Base-by-base conservation (phyloP, 2,113 vertebrate genomes). In the Otocyon megalotis region DNA sequence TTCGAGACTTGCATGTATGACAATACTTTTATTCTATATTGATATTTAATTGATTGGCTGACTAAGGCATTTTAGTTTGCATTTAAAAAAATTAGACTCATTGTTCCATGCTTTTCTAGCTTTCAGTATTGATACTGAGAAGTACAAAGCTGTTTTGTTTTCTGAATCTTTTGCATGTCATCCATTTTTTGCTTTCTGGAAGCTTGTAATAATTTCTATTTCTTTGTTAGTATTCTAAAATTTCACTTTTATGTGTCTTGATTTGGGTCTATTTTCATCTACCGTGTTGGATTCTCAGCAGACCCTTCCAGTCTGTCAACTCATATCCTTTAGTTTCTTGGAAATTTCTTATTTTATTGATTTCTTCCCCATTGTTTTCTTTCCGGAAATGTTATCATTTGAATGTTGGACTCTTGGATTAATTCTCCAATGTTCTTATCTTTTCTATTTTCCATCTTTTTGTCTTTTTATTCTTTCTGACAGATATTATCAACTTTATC, bases 351-450 rank as follows among this genome's bases (percentile, higher is more conserved):
- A 72, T 67, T 90, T 92, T 80, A 67, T 65, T 84, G 65, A 54
- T 48, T 90, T 96, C 8, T 90, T 56, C 32, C 26, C 62, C 50
- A 72, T 48, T 92, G 20, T 67, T 84, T 97, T 69, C 19, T 93
- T 92, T 95, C 50, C 88, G 63, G 22, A 85, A 81, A 58, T 96
- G 43, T n/a, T 94, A 2, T 74, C 88, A 81, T 93, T 88, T 93
- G 43, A 12, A 94, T 90, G 13, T 90, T 72, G 35, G 80, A 24
- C 28, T 65, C 13, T 89, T 96, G 16, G 50, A 72, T 30, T 82
- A 12, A 74, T 93, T 90, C 32, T 87, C 15, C 43, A 94, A 19
- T 85, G 30, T 92, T 92, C 5, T 76, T 65, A n/a, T 37, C 53
- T 58, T 83, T 95, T 89, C 53, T 76, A 22, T 74, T 86, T 86